Conservation (phyloP, 2,888 invertebrate species). For the Drosophila dives region DNA sequence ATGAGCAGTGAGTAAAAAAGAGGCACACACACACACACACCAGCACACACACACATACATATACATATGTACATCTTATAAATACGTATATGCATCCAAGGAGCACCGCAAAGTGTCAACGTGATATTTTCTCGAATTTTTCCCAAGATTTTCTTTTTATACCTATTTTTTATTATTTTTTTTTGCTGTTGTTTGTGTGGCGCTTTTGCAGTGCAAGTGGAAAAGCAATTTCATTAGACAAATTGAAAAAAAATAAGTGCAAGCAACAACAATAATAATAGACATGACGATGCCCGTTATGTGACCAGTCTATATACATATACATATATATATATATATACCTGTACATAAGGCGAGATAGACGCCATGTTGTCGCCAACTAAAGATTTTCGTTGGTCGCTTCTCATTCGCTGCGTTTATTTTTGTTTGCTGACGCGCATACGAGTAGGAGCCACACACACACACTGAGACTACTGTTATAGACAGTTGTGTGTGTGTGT, state of each 20-base stretch:
- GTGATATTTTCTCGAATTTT: slow-evolving; percentile 76
- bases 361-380: slow-evolving; percentile 71
- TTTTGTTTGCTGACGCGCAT: slow-evolving; percentile 62
- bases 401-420: slow-evolving; percentile 71
- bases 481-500: slow-evolving; percentile 9
- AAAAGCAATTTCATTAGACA: slow-evolving; percentile 84
- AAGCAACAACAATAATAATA: slow-evolving; percentile 56
- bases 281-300: slow-evolving; percentile 42
- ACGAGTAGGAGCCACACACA: slow-evolving; percentile 54
- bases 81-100: slow-evolving; percentile 33
- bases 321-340: slow-evolving; percentile 4
- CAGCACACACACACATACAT: slow-evolving; percentile 15
- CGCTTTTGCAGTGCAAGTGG: slow-evolving; percentile 60
- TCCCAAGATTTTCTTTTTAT: slow-evolving; percentile 66
- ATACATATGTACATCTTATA: slow-evolving; percentile 21
- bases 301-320: slow-evolving; percentile 18
- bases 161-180: slow-evolving; percentile 26
- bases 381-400: slow-evolving; percentile 56
- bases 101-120: slow-evolving; percentile 73
- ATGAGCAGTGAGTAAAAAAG: slow-evolving; percentile 70
- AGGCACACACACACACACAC: slow-evolving; percentile 21
- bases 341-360: slow-evolving; percentile 54
- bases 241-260: slow-evolving; percentile 82
- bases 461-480: slow-evolving; percentile 22
- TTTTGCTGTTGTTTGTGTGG: slow-evolving; percentile 4